phyloP scores from a whole-genome alignment of 2,888 invertebrate species.

The Ptycholaimellus sp. region DNA sequence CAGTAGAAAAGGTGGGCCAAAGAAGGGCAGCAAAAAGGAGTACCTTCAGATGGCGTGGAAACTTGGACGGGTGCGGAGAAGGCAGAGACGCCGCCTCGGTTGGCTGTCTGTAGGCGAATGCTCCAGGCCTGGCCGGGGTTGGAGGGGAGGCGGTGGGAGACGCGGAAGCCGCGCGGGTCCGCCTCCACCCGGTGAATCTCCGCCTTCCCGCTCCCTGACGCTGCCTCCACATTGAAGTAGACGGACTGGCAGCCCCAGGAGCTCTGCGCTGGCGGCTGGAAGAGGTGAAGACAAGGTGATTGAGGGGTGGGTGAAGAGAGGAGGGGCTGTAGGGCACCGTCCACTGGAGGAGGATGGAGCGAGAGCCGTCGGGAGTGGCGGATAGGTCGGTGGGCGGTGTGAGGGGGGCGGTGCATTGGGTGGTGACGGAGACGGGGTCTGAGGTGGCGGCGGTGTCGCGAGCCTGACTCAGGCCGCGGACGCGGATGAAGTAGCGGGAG shows the following conservation, averaged over 20 bases:
- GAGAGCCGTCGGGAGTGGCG: neutral
- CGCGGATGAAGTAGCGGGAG: constrained; percentile 13
- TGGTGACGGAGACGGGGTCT: constrained; percentile 12
- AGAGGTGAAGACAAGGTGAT: neutral
- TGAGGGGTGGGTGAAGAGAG: too few relatives aligned
- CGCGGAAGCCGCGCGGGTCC: too few relatives aligned
- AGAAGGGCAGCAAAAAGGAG: too few relatives aligned
- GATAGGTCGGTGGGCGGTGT: constrained; percentile 4
- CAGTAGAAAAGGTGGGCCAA: too few relatives aligned
- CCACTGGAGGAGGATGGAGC: constrained; percentile 4
- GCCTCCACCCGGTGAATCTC: too few relatives aligned
- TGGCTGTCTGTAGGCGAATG: constrained; percentile 6
- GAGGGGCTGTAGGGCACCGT: too few relatives aligned
- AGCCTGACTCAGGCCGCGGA: constrained; percentile 12
- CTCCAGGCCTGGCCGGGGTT: constrained; percentile 5
- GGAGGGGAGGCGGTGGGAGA: too few relatives aligned
- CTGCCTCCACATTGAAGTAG: constrained; percentile 4
- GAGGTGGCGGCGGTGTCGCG: constrained; percentile 13
- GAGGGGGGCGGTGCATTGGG: constrained; percentile 10
- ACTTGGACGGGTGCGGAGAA: constrained; percentile 3
- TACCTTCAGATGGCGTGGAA: too few relatives aligned
- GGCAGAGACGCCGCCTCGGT: constrained; percentile 5
- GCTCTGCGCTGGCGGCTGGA: constrained; percentile 5
- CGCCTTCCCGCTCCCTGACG: too few relatives aligned
- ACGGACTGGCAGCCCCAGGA: constrained; percentile 7